Evolutionary conservation across 2,888 invertebrate species (phyloP), one percentile per base, ranked within the genome.

Genomic region (Sinodicranocentrus sp.): DNA sequence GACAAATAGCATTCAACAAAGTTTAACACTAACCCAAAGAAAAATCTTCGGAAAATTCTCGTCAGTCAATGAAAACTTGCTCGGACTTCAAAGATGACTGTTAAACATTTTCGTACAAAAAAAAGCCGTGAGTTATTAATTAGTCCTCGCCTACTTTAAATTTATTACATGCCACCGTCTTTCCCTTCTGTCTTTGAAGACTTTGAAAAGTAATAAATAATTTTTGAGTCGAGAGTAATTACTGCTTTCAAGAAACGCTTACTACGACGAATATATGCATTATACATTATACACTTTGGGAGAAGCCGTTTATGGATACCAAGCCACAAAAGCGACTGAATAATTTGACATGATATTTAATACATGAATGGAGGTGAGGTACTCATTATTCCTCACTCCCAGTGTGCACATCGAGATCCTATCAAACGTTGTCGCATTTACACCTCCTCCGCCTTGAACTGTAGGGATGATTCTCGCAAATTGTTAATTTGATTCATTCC

Each of bases 121-220:
- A 78, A 71, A 71, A 71, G 63, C 71, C 61, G 43, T 72, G 67
- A 70, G 48, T 82, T 82, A 82, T 73, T 75, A 75, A 73, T 82
- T 82, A 75, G 82, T 82, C 57, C 73, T 82, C 82, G 82, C 82
- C 82, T 82, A 65, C 68, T 82, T 57, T 44, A 82, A 82, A 82
- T 82, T 82, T 82, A 82, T 75, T 73, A 73, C 73, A 73, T 44
- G 79, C 82, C 73, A 82, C 82, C 59, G 67, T 75, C 68, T 73
- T 68, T 68, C 59, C 67, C 72, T 63, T 73, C 82, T 65, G 72
- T 80, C 79, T 80, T 26, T 61, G 26, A 23, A 61, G 61, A 10
- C n/a, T 52, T 79, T 63, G 72, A 72, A 57, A 72, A 80, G 82
- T 59, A 82, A 82, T 82, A 82, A 82, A 82, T 82, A 82, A 82